Base-by-base conservation (phyloP, 2,113 vertebrate genomes). In the Poicephalus meyeri region DNA sequence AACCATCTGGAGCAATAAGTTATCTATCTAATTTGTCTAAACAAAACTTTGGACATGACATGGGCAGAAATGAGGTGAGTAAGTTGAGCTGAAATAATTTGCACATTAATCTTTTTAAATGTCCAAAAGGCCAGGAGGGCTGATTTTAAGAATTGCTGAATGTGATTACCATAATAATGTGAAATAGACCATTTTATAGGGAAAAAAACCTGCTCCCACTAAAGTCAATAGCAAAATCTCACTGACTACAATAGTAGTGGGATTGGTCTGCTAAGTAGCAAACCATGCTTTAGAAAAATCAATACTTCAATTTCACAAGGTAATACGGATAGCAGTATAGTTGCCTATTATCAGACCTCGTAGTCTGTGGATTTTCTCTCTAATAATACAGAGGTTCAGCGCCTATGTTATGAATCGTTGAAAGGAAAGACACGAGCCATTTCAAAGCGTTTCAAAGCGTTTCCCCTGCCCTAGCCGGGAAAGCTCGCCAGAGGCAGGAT, bases 201-300 rank as follows among this genome's bases (percentile, higher is more conserved):
- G 37, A 76, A 93, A 94, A 93, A 89, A 47, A 1, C 41, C 72
- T 47, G 50, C 72, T 88, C 65, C 80, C 47, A 42, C 46, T 83
- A 7, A 80, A 94, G 91, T 88, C 76, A 94, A 52, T 79, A 91
- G 84, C 83, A 89, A 94, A 96, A 97, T 84, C 80, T 76, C 77
- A 86, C 80, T 49, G 86, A 79, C 88, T 96, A 49, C 80, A 84
- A 49, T 55, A 68, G 90, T 49, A 72, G 80, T 37, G 58, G 77
- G 86, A 95, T 76, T 64, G 95, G 91, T 91, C 92, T 65, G 86
- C 94, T 89, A 91, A 97, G 89, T 87, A 95, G 91, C 91, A 95
- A 93, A 91, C 91, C 93, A 76, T 85, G 94, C 93, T 95, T 89
- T 92, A 91, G 93, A 95, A 93, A 97, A 95, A 97, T 96, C 92